Evolutionary conservation across 1,140 invertebrate genomes (phyloP).

Genomic region (Chrysomallon squamiferum): DNA sequence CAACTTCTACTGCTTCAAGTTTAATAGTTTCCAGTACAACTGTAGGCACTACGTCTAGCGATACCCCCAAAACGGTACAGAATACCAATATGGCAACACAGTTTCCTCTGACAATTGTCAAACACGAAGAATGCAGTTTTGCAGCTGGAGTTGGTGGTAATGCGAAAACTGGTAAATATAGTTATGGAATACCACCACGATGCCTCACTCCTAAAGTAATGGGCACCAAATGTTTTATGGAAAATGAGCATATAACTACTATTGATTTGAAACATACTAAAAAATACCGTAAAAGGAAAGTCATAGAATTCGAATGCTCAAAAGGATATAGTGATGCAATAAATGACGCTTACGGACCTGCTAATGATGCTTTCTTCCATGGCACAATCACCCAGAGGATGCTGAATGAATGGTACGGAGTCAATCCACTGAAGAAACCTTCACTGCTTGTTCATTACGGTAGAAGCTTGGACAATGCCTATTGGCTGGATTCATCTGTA

Average conservation of each 20-base stretch:
- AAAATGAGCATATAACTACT: slow-evolving; percentile 33
- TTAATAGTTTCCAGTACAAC: neutral
- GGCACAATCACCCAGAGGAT: slow-evolving; percentile 20
- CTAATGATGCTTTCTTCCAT: slow-evolving; percentile 33
- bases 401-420: slow-evolving; percentile 28
- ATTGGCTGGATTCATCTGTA: slow-evolving; percentile 13
- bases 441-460: slow-evolving; percentile 37
- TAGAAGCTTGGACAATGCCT: slow-evolving; percentile 11
- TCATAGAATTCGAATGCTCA: slow-evolving; percentile 7
- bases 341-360: slow-evolving; percentile 33
- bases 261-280: slow-evolving; percentile 25
- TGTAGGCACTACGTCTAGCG: neutral
- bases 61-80: neutral
- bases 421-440: slow-evolving; percentile 8
- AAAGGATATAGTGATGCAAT: slow-evolving; percentile 19
- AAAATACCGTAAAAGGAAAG: neutral
- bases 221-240: slow-evolving; percentile 22
- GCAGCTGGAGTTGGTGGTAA: slow-evolving; percentile 31
- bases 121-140: neutral
- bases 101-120: neutral
- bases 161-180: slow-evolving; percentile 27
- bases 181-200: slow-evolving; percentile 21
- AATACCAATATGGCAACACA: too few species aligned
- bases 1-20: too few species aligned
- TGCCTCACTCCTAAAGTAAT: slow-evolving; percentile 15